Evolutionary conservation across 2,888 invertebrate genomes (phyloP), one percentile per base, ranked within the genome.

Genomic region (Teleiodes luculella): DNA sequence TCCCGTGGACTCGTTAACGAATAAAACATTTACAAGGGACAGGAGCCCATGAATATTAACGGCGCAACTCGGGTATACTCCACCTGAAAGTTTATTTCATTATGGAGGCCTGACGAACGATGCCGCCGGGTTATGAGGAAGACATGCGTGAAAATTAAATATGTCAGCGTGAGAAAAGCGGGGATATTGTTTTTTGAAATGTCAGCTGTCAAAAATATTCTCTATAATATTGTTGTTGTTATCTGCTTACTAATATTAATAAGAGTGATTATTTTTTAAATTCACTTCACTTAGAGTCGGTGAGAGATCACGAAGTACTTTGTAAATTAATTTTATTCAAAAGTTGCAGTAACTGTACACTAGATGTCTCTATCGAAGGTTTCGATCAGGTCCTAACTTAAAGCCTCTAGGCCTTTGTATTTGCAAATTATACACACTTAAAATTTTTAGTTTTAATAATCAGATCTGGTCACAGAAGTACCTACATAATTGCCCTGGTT

Each of bases 11-110:
- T 86, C 86, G 88, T 87, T 88, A 88, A 82, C 88, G 86, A 81
- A 88, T 87, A 84, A 87, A 88, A 88, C 86, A 88, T 88, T 87
- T 86, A 87, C 86, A 83, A 79, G 84, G 79, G 74, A 39, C 75
- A 70, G 72, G 70, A 62, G 70, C 67, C 68, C 78, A 85, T 88
- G 88, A 87, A 88, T 88, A 88, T 87, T 87, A 86, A 88, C 39
- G 24, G 7, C 31, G 78, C 80, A 73, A 70, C 64, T 68, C 43
- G 28, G 43, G 43, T 28, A 28, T 28, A 24, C 43, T 43, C 28
- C 64, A 83, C 83, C 84, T 85, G 82, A 80, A 85, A 86, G 79
- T 84, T 86, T 83, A 87, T 87, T 87, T 86, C 80, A 86, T 87
- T 87, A 86, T 16, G 8, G 8, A 4, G 8, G 33, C 16, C 33